A percentile compares a stretch with the other conserved stretches of the same genome.
phyloP scores from a whole-genome alignment of 2,113 vertebrate species.

The Oncorhynchus tshawytscha region DNA sequence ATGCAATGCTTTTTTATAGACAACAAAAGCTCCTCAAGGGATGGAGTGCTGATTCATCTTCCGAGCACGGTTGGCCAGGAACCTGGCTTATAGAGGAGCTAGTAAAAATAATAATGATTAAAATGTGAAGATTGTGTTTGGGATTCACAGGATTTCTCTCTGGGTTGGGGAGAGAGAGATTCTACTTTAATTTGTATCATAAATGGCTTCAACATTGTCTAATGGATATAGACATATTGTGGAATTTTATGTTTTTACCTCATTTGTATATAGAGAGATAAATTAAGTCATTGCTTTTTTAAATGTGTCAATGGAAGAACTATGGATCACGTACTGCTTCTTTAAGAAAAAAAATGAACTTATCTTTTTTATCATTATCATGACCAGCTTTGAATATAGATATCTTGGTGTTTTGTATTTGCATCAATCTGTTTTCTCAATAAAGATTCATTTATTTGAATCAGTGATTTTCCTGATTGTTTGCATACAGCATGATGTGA shows the following conservation, averaged over 20 bases:
- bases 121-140: constrained; percentile 16
- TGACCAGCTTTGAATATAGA: constrained; percentile 62
- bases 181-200: constrained; percentile 58
- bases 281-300: constrained; percentile 45
- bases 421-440: constrained; percentile 67
- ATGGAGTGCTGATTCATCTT: constrained; percentile 36
- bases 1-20: constrained; percentile 25
- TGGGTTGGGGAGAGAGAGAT: constrained; percentile 9
- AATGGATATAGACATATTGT: constrained; percentile 68
- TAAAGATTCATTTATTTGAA: constrained; percentile 74
- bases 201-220: constrained; percentile 67
- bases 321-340: constrained; percentile 44
- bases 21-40: constrained; percentile 29
- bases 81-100: constrained; percentile 18
- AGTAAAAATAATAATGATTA: neutral
- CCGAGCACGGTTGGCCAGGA: constrained; percentile 5
- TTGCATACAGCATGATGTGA: neutral
- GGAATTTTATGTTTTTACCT: constrained; percentile 72
- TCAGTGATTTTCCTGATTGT: constrained; percentile 39
- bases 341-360: constrained; percentile 46
- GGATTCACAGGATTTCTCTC: constrained; percentile 9
- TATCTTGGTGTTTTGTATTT: constrained; percentile 73
- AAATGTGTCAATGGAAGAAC: constrained; percentile 49
- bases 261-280: constrained; percentile 73
- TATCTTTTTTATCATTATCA: constrained; percentile 61